phyloP scores from a whole-genome alignment of 2,797 vertebrate genomes.

The Coregonus sp. region DNA sequence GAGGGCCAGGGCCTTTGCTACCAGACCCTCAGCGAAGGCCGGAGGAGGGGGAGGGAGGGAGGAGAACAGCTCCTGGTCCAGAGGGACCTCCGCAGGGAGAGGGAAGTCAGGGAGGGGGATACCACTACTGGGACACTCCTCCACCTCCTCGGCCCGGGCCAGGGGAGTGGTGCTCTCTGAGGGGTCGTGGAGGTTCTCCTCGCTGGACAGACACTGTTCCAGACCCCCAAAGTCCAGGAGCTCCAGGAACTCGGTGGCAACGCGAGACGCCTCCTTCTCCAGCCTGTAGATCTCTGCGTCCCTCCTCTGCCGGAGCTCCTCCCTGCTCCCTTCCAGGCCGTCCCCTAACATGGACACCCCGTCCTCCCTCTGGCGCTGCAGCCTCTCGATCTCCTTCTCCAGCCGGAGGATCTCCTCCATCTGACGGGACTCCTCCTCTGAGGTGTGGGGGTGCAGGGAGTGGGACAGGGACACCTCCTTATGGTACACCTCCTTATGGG shows the following conservation, averaged over 20 bases:
- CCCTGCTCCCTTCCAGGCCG: constrained; percentile 58
- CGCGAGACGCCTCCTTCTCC: constrained; percentile 88
- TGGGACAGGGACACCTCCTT: background rate
- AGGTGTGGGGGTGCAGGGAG: background rate
- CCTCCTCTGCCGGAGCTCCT: constrained; percentile 81
- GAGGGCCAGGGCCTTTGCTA: constrained; percentile 10
- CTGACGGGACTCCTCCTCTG: constrained; percentile 86
- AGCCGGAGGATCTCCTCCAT: constrained; percentile 92
- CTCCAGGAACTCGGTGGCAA: constrained; percentile 89
- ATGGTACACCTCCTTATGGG: constrained; percentile 45
- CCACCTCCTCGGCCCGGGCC: constrained; percentile 81
- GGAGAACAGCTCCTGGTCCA: constrained; percentile 68
- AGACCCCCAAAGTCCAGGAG: constrained; percentile 87
- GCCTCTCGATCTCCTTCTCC: constrained; percentile 88
- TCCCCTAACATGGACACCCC: constrained; percentile 80
- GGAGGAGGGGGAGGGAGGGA: constrained; percentile 75
- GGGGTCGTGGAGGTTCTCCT: constrained; percentile 83
- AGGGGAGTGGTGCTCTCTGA: constrained; percentile 79
- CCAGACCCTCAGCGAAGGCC: constrained; percentile 69
- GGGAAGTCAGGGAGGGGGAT: constrained; percentile 71
- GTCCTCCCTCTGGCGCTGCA: constrained; percentile 86
- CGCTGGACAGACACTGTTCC: constrained; percentile 81
- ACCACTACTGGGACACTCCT: constrained; percentile 65
- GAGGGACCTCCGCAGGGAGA: constrained; percentile 50
- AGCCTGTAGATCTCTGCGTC: constrained; percentile 87